These are phyloP conservation scores for Pangasianodon hypophthalmus DNA, from an alignment of 2,113 vertebrate genomes.

Conservation along the genomic window DNA sequence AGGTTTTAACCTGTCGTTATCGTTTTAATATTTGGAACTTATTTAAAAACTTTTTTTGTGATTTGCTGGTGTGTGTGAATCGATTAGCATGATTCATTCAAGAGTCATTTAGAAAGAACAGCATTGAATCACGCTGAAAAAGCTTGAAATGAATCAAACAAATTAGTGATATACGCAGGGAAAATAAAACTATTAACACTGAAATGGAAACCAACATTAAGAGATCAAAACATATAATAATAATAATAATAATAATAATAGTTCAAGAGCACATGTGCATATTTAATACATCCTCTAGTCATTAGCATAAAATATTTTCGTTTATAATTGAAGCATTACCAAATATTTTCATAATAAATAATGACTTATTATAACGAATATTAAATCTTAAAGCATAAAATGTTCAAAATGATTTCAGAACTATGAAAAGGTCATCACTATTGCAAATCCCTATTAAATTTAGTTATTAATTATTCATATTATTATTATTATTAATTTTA, in stretches of 20 bases:
- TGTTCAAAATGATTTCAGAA: background rate
- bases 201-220: background rate
- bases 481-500: no score
- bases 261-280: background rate
- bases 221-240: background rate
- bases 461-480: background rate
- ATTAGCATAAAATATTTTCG: background rate
- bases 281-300: no score
- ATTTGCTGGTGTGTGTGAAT: background rate
- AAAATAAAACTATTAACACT: background rate
- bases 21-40: background rate
- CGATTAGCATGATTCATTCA: background rate
- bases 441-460: no score
- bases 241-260: background rate
- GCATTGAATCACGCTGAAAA: background rate
- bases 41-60: background rate
- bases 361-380: background rate
- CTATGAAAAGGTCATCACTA: background rate
- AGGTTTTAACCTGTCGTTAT: background rate
- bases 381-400: background rate
- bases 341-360: background rate
- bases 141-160: background rate
- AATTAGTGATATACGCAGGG: background rate
- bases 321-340: background rate
- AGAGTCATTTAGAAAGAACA: background rate